Conservation (phyloP, 2,113 vertebrate genomes). For the Elachura formosa region DNA sequence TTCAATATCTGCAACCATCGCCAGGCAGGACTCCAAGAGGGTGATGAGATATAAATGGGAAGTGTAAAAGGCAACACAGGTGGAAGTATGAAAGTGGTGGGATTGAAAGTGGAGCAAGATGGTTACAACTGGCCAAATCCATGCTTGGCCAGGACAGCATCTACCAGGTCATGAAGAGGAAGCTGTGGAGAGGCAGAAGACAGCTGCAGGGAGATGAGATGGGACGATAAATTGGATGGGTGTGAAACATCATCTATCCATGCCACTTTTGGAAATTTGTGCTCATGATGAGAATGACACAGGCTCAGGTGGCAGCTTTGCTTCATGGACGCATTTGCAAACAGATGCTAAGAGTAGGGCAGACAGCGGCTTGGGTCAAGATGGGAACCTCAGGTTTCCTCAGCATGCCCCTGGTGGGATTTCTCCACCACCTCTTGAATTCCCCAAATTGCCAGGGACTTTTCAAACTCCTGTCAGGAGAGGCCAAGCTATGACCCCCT, state of each 20-base stretch:
- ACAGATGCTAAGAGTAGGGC: neutral
- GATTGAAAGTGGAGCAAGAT: neutral
- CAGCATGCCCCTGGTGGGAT: neutral
- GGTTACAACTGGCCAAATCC: neutral
- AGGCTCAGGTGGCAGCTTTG: neutral
- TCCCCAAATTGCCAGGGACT: neutral
- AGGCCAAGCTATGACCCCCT: neutral
- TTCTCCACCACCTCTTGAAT: neutral
- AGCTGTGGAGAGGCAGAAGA: neutral
- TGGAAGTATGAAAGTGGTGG: neutral
- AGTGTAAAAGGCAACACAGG: neutral
- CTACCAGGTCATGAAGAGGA: neutral
- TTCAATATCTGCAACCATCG: neutral
- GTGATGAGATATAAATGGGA: neutral
- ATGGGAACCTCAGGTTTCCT: neutral
- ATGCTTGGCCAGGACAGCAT: neutral
- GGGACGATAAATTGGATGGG: neutral
- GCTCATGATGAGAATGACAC: accelerated
- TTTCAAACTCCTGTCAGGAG: neutral
- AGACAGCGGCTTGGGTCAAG: neutral
- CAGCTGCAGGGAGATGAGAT: neutral
- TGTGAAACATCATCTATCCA: neutral
- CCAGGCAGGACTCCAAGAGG: neutral
- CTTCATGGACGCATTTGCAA: neutral
- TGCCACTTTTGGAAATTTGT: neutral